Evolutionary conservation across 2,113 vertebrate genomes (phyloP).

Genomic region (Beaufortia kweichowensis): DNA sequence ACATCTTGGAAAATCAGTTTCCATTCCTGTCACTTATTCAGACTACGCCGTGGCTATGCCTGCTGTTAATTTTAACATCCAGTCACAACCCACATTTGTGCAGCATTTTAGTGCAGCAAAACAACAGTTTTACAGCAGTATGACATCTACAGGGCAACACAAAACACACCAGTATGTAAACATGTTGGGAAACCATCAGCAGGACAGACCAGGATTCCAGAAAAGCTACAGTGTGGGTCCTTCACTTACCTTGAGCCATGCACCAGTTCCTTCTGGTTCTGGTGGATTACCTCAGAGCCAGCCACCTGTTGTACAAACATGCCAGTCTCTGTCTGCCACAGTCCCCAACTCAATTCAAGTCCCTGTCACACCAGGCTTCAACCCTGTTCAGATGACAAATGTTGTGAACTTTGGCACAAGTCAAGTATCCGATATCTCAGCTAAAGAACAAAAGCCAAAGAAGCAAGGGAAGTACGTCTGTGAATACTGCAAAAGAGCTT

Average conservation of each 20-base stretch:
- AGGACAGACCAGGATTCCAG: conserved; percentile 78
- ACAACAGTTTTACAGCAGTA: conserved; percentile 73
- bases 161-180: conserved; percentile 71
- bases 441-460: conserved; percentile 96
- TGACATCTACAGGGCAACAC: conserved; percentile 72
- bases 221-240: conserved; percentile 80
- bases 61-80: conserved; percentile 68
- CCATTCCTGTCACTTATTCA: conserved; percentile 59
- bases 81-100: conserved; percentile 68
- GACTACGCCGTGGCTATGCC: conserved; percentile 64
- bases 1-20: conserved; percentile 75
- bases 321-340: conserved; percentile 80
- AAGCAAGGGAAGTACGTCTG: conserved; percentile 97
- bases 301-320: conserved; percentile 80
- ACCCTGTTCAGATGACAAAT: conserved; percentile 82
- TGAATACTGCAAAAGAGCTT: conserved; percentile 91
- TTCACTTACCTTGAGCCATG: conserved; percentile 74
- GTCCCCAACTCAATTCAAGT: conserved; percentile 82
- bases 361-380: conserved; percentile 82
- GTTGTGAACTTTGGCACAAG: conserved; percentile 83
- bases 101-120: conserved; percentile 75
- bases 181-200: conserved; percentile 69
- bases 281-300: conserved; percentile 86
- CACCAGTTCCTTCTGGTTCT: conserved; percentile 78
- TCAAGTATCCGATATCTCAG: conserved; percentile 81